A percentile compares a stretch with the other conserved stretches of the same genome.
These are phyloP conservation scores for Chrysina gloriosa DNA, from an alignment of 2,888 invertebrate species.

Conservation along the genomic window DNA sequence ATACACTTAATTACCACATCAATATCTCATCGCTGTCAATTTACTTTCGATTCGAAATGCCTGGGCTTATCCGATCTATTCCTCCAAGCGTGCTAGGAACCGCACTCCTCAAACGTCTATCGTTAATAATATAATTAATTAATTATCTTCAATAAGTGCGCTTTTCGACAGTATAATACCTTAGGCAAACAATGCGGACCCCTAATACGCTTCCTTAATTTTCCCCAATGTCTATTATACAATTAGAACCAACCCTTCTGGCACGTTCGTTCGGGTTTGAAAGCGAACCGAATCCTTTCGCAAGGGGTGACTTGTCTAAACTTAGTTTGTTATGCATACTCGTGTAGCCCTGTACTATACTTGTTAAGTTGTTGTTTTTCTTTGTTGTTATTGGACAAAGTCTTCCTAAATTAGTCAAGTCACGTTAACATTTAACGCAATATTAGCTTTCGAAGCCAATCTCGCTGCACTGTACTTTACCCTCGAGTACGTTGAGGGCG, in stretches of 20 bases:
- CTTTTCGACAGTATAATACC: slow-evolving; percentile 20
- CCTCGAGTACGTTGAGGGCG: too few relatives aligned
- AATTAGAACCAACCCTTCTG: slow-evolving; percentile 23
- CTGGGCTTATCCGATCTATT: too few relatives aligned
- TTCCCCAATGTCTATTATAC: slow-evolving; percentile 14
- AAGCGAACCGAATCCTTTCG: slow-evolving; percentile 14
- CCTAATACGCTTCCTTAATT: slow-evolving; percentile 19
- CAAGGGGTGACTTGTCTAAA: slow-evolving; percentile 4
- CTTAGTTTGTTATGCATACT: slow-evolving; percentile 5
- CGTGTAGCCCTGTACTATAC: not conserved
- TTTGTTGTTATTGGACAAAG: not conserved
- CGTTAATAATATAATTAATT: slow-evolving; percentile 29
- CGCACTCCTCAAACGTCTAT: slow-evolving; percentile 1
- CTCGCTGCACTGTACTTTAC: too few relatives aligned
- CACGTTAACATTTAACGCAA: too few relatives aligned
- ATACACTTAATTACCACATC: too few relatives aligned
- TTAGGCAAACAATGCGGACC: slow-evolving; percentile 28
- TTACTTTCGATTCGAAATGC: too few relatives aligned
- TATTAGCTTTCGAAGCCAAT: too few relatives aligned
- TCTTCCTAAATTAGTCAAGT: not conserved
- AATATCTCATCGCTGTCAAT: too few relatives aligned
- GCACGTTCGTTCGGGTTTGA: slow-evolving; percentile 16
- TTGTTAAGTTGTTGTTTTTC: not conserved
- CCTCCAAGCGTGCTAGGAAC: not conserved
- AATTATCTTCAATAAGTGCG: slow-evolving; percentile 16